Evolutionary conservation across 2,113 vertebrate species (phyloP).

Genomic region (Phasianus colchicus): DNA sequence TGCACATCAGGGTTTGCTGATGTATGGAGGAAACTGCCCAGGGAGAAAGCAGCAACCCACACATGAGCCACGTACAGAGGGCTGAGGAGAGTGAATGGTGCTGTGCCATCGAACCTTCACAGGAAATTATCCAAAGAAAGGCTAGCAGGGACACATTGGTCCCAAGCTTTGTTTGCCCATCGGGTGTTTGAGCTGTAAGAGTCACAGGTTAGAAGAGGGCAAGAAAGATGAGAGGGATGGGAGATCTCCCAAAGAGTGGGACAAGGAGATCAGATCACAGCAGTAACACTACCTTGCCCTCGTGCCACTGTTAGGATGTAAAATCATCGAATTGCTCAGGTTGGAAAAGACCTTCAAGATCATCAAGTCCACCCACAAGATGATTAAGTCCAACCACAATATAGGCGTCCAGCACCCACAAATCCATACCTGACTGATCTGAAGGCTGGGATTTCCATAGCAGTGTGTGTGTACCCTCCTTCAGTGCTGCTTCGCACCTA

Average conservation of each 20-base stretch:
- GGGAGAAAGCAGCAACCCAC: background rate
- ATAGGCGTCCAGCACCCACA: background rate
- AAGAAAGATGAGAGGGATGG: background rate
- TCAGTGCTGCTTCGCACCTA: background rate
- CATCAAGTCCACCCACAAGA: too few relatives aligned
- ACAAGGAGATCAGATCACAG: background rate
- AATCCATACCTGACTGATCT: background rate
- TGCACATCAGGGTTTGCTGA: background rate
- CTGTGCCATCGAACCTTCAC: background rate
- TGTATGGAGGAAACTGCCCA: background rate
- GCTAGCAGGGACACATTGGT: background rate
- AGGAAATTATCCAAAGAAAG: background rate
- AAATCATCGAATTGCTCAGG: too few relatives aligned
- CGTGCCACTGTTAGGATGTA: background rate
- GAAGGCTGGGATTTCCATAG: background rate
- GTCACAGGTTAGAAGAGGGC: background rate
- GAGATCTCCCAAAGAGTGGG: background rate
- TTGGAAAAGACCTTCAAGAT: too few relatives aligned
- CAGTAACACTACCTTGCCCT: background rate
- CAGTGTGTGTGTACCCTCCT: background rate
- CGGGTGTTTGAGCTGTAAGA: background rate
- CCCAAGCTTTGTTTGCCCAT: background rate
- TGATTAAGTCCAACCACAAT: too few relatives aligned
- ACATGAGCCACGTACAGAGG: background rate
- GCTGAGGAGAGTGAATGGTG: background rate